Base-by-base conservation (phyloP, 2,888 invertebrate species). In the Scaptomyza reducta region DNA sequence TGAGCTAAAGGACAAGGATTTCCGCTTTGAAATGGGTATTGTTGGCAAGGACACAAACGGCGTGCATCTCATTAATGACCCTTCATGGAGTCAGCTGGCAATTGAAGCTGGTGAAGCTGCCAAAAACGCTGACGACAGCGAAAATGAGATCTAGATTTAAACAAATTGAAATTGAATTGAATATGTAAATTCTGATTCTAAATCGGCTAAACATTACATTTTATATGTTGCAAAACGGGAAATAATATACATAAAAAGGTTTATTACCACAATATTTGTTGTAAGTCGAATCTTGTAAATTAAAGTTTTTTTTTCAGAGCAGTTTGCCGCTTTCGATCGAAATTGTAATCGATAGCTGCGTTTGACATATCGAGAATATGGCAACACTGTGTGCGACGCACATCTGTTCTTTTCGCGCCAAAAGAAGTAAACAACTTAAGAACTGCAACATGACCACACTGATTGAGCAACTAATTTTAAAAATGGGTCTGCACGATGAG, bases 11-110 rank as follows among this genome's bases (percentile, higher is more conserved):
- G 92, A 92, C 61, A 92, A 92, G 65, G 95, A 97, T 82, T 99
- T 99, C 90, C 98, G 98, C 90, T 93, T 98, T 82, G 99, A 99
- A 92, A 94, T 99, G 86, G 97, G 98, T 56, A 97, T 99, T 96
- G 97, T 98, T 13, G 96, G 97, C 55, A 95, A 95, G 85, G 95
- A 95, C 67, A 95, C 95, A 0, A 93, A 95, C 14, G 98, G 98
- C 0, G 92, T 93, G 56, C 98, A 98, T 92, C 94, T 96, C 88
- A 91, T 95, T 64, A 97, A 98, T 13, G 97, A 98, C 0, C 93
- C 93, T 1, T 94, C 94, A 0, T 96, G 95, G 85, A 92, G 94
- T 1, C 97, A 97, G 84, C 97, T 97, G n/a, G 98, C 98, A 89
- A 95, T 95, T 80, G 94, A 94, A 88, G 98, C 98, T 29, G 97